These are phyloP conservation scores for Brachyalestes nurse DNA, from an alignment of 2,797 vertebrate genomes.

Conservation along the genomic window DNA sequence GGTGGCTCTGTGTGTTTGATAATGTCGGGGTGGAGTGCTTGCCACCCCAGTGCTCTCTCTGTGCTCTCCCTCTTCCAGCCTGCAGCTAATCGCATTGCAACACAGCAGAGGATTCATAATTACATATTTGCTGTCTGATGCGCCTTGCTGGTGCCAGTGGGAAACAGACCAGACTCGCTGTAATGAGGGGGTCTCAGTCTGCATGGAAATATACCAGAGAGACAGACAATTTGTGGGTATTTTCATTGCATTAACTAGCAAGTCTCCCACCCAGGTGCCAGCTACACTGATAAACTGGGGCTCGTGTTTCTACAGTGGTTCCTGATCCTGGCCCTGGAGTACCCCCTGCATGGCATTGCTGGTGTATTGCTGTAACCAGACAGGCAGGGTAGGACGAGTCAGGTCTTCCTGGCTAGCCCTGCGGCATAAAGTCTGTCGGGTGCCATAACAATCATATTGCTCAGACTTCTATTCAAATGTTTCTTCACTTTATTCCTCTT, in stretches of 20 bases:
- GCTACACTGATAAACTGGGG: conserved; percentile 19
- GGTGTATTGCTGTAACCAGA: not conserved
- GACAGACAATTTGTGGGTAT: conserved; percentile 24
- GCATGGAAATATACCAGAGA: conserved; percentile 30
- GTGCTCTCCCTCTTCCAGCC: conserved; percentile 40
- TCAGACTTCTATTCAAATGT: not conserved
- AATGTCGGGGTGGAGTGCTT: conserved; percentile 28
- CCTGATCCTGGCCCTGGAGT: not conserved
- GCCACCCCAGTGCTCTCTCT: conserved; percentile 27
- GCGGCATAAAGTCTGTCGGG: not conserved
- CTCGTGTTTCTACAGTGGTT: not conserved
- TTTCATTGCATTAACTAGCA: conserved; percentile 29
- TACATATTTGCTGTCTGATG: conserved; percentile 69
- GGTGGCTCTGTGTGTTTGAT: conserved; percentile 33
- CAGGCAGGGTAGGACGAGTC: not conserved
- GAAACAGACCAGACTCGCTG: conserved; percentile 55
- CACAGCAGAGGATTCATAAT: conserved; percentile 65
- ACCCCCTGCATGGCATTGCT: not conserved
- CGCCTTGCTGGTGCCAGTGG: conserved; percentile 54
- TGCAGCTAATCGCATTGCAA: conserved; percentile 65
- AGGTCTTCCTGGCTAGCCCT: not conserved
- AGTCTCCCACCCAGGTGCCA: conserved; percentile 38
- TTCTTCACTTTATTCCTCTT: not conserved
- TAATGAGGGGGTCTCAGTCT: conserved; percentile 59
- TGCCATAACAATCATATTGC: not conserved